Conservation (phyloP, 2,113 vertebrate species). For the Albula glossodonta region DNA sequence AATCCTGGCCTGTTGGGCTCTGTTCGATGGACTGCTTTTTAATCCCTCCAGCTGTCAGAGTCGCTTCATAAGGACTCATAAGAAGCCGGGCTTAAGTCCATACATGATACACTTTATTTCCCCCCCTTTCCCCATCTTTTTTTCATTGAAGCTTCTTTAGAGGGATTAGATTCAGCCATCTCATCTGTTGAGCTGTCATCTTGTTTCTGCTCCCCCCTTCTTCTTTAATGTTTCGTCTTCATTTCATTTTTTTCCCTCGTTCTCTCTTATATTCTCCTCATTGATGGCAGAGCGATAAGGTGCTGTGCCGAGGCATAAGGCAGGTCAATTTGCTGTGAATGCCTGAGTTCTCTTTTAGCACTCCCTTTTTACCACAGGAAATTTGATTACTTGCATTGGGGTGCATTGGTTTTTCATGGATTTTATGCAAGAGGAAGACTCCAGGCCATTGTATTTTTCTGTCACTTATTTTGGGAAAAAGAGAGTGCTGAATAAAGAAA, state of each 20-base stretch:
- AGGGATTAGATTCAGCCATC: constrained; percentile 61
- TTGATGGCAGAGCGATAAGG: constrained; percentile 32
- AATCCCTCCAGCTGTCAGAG: constrained; percentile 66
- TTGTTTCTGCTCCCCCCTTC: constrained; percentile 19
- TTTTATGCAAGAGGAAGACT: constrained; percentile 13
- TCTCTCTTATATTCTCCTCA: constrained; percentile 11
- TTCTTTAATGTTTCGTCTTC: constrained; percentile 22
- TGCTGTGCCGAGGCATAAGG: constrained; percentile 27
- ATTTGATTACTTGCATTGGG: constrained; percentile 37
- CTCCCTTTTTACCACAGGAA: constrained; percentile 37
- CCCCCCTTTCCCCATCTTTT: constrained; percentile 39
- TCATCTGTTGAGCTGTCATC: constrained; percentile 64
- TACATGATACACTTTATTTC: constrained; percentile 49
- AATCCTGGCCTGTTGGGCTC: constrained; percentile 58
- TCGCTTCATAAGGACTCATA: constrained; percentile 52
- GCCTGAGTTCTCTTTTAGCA: constrained; percentile 27
- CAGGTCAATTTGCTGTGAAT: constrained; percentile 44
- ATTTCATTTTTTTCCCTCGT: neutral
- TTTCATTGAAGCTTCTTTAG: constrained; percentile 56
- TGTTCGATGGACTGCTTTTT: constrained; percentile 54
- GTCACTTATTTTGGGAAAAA: neutral
- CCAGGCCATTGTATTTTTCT: neutral
- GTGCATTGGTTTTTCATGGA: constrained; percentile 33
- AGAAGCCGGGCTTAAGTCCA: constrained; percentile 53
- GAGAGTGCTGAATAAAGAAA: neutral